Percentiles rank a stretch among this genome's conserved stretches.
These are phyloP conservation scores for Valencia hispanica DNA, from an alignment of 2,797 vertebrate genomes.

Conservation along the genomic window DNA sequence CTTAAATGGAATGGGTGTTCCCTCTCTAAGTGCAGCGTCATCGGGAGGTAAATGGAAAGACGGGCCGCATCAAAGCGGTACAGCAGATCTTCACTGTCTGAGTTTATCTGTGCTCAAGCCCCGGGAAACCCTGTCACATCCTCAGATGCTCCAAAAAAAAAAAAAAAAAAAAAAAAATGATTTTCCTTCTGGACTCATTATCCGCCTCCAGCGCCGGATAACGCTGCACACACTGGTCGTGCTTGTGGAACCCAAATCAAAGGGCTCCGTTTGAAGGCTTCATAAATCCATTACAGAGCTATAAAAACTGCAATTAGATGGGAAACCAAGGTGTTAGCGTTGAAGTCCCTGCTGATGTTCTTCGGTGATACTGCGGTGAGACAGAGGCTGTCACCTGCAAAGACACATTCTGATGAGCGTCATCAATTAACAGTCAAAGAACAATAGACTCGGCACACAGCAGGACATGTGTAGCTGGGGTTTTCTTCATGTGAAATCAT, in stretches of 20 bases:
- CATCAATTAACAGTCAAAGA: conserved; percentile 8
- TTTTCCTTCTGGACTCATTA: no score
- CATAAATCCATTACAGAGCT: conserved; percentile 51
- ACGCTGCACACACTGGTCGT: conserved; percentile 48
- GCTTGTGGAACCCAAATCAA: conserved; percentile 53
- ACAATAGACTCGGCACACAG: not conserved
- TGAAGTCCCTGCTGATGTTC: conserved; percentile 32
- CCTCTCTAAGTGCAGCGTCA: conserved; percentile 59
- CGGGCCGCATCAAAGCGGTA: conserved; percentile 63
- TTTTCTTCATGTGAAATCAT: not conserved
- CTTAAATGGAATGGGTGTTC: not conserved
- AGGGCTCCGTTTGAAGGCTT: conserved; percentile 56
- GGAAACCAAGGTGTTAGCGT: conserved; percentile 36
- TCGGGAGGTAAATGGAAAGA: conserved; percentile 58
- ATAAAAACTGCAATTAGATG: conserved; percentile 58
- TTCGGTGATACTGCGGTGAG: conserved; percentile 27
- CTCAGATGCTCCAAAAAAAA: conserved; percentile 57
- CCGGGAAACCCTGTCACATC: conserved; percentile 57
- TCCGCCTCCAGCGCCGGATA: conserved; percentile 33
- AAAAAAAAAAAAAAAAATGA: no score
- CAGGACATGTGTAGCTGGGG: not conserved
- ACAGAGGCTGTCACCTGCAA: conserved; percentile 16
- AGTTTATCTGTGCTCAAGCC: conserved; percentile 60
- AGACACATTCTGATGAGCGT: not conserved
- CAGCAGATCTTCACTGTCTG: conserved; percentile 72